These are phyloP conservation scores for Jordanella pulchra DNA, from an alignment of 2,797 vertebrate species.

Conservation along the genomic window DNA sequence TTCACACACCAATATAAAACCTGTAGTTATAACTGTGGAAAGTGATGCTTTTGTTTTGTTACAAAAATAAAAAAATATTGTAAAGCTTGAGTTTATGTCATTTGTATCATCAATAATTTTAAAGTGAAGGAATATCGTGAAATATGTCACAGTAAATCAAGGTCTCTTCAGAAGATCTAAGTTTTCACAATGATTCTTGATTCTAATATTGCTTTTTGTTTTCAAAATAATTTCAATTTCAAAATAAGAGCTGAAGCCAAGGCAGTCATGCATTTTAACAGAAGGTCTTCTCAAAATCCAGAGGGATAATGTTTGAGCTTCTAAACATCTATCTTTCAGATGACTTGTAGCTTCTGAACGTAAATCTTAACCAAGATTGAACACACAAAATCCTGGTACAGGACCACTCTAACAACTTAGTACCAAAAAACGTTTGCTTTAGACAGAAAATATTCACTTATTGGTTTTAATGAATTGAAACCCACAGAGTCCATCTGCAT, in stretches of 20 bases:
- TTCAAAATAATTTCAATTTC: slow-evolving; percentile 34
- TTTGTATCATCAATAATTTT: neutral
- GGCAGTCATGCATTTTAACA: slow-evolving; percentile 24
- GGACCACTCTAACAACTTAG: neutral
- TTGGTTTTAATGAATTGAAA: neutral
- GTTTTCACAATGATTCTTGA: slow-evolving; percentile 28
- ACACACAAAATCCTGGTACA: neutral
- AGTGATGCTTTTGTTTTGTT: slow-evolving; percentile 9
- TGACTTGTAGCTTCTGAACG: neutral
- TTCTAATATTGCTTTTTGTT: slow-evolving; percentile 3
- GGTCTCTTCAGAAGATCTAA: slow-evolving; percentile 16
- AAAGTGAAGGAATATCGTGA: neutral
- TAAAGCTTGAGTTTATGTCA: slow-evolving; percentile 13
- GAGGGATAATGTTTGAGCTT: neutral
- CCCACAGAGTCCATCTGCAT: neutral
- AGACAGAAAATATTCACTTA: neutral
- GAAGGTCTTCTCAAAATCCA: slow-evolving; percentile 9
- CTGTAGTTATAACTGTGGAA: neutral
- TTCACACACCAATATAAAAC: neutral
- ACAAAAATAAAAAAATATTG: slow-evolving; percentile 17
- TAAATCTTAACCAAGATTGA: neutral
- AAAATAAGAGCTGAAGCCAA: slow-evolving; percentile 39
- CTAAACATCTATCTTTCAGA: neutral
- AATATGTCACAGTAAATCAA: neutral
- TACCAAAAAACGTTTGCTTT: neutral